These are phyloP conservation scores for Syngnathus typhle DNA, from an alignment of 2,113 vertebrate genomes.

Conservation along the genomic window DNA sequence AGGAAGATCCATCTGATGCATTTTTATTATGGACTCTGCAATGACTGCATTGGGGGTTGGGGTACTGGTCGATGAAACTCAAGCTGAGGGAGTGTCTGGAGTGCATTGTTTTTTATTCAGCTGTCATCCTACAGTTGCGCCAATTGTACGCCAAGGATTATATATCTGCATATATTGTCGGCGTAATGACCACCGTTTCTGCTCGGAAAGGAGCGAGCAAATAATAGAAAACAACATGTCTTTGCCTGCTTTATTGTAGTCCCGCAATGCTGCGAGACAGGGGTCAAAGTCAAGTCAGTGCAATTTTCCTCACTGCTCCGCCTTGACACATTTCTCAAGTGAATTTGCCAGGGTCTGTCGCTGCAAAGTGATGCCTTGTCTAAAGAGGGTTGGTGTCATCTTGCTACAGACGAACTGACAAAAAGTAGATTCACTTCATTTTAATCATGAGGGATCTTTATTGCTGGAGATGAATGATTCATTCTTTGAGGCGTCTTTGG, in stretches of 20 bases:
- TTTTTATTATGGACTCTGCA: slow-evolving; percentile 61
- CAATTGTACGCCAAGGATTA: slow-evolving; percentile 30
- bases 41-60: slow-evolving; percentile 33
- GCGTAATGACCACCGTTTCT: slow-evolving; percentile 18
- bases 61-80: slow-evolving; percentile 52
- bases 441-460: background rate
- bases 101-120: slow-evolving; percentile 46
- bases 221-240: slow-evolving; percentile 25
- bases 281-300: slow-evolving; percentile 9
- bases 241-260: slow-evolving; percentile 13
- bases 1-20: slow-evolving; percentile 61
- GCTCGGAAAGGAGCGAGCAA: slow-evolving; percentile 20
- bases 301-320: slow-evolving; percentile 3
- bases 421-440: background rate
- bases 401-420: slow-evolving; percentile 1
- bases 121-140: slow-evolving; percentile 50
- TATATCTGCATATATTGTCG: slow-evolving; percentile 44
- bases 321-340: background rate
- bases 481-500: background rate
- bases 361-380: background rate
- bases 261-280: background rate
- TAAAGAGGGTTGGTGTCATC: background rate
- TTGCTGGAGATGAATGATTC: background rate
- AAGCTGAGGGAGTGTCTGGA: slow-evolving; percentile 47
- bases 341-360: background rate